Evolutionary conservation across 2,113 vertebrate species (phyloP).

Genomic region (Periophthalmus modestus): DNA sequence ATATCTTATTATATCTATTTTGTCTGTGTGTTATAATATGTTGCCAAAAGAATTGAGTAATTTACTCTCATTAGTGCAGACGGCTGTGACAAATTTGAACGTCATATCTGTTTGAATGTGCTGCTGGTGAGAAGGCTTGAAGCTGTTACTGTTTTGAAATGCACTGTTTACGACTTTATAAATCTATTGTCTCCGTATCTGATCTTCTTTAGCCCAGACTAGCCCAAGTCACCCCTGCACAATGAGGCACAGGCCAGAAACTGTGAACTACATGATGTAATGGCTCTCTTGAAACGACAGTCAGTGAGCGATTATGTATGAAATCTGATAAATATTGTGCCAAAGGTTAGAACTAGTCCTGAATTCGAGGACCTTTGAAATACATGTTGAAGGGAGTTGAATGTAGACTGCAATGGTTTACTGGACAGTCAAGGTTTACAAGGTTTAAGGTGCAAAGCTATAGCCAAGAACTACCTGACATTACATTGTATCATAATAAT

Average conservation of each 20-base stretch:
- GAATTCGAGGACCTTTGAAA: background rate
- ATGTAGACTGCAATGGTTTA: background rate
- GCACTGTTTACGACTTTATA: background rate
- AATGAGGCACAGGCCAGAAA: slow-evolving; percentile 22
- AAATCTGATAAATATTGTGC: slow-evolving; percentile 29
- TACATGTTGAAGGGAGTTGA: background rate
- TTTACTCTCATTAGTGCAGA: background rate
- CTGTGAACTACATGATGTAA: slow-evolving; percentile 13
- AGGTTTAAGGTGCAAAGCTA: background rate
- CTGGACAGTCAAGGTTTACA: too few relatives aligned
- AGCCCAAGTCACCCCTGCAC: slow-evolving; percentile 5
- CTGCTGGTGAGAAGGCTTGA: slow-evolving; percentile 3
- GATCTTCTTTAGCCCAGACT: slow-evolving; percentile 23
- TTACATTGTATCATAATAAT: too few relatives aligned
- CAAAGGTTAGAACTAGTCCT: slow-evolving; percentile 4
- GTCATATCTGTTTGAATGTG: slow-evolving; percentile 11
- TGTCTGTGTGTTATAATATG: background rate
- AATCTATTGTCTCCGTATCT: slow-evolving; percentile 22
- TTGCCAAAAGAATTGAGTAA: slow-evolving; percentile 6
- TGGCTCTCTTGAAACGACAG: background rate
- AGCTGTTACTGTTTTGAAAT: background rate
- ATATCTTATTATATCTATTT: slow-evolving; percentile 10
- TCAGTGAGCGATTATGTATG: slow-evolving; percentile 36
- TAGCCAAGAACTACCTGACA: background rate
- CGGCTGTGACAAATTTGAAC: slow-evolving; percentile 8